Conservation (phyloP, 1,140 invertebrate genomes). For the Trypoxylus dichotomus region DNA sequence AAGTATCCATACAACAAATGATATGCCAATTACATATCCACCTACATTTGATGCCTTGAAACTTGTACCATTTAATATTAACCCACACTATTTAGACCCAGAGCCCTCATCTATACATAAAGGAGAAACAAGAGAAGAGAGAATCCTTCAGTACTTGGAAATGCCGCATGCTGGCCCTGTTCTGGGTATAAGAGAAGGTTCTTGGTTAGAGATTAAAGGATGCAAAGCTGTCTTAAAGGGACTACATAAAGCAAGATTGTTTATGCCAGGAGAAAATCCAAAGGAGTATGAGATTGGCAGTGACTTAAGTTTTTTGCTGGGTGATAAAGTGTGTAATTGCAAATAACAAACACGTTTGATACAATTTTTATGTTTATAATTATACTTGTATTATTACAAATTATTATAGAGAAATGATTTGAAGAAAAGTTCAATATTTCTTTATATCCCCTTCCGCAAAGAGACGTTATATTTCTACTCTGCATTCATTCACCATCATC, state of each 20-base stretch:
- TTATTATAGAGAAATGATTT: not conserved
- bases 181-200: conserved; percentile 72
- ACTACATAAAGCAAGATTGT: conserved; percentile 64
- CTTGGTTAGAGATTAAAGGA: conserved; percentile 65
- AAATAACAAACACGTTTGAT: not conserved
- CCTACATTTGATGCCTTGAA: conserved; percentile 71
- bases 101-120: conserved; percentile 69
- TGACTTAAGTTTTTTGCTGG: conserved; percentile 58
- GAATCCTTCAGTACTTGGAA: conserved; percentile 69
- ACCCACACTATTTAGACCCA: conserved; percentile 79
- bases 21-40: conserved; percentile 88
- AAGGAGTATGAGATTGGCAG: conserved; percentile 58
- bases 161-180: conserved; percentile 60
- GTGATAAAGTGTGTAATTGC: not conserved
- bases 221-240: conserved; percentile 67
- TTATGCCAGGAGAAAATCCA: conserved; percentile 59
- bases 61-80: conserved; percentile 83
- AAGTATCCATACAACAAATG: conserved; percentile 82
- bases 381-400: not conserved
- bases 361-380: not conserved
- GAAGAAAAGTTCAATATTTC: no score
- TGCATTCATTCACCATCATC: conserved; percentile 33
- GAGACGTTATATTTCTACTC: no score
- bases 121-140: conserved; percentile 74
- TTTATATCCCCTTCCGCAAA: no score